Conservation (phyloP, 2,113 vertebrate genomes). For the Thalassarche chlororhynchos region DNA sequence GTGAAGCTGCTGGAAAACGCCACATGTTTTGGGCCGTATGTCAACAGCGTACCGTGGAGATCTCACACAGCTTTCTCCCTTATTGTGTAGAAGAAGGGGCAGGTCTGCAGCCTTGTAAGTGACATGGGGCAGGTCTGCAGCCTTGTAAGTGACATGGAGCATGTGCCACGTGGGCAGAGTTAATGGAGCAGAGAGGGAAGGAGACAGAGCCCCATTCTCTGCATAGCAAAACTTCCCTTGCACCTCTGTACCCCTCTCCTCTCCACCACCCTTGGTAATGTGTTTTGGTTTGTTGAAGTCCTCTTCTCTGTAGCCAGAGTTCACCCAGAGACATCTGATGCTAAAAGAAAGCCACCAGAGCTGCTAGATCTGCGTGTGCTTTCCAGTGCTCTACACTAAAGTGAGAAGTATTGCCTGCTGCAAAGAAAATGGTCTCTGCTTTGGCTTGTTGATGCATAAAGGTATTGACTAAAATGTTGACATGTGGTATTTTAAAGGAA, state of each 20-base stretch:
- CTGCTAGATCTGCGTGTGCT: neutral
- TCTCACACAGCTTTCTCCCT: neutral
- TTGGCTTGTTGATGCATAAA: neutral
- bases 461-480: neutral
- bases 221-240: neutral
- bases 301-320: neutral
- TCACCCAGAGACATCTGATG: neutral
- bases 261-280: neutral
- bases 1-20: neutral
- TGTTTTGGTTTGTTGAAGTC: neutral
- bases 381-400: neutral
- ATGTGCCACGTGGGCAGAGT: neutral
- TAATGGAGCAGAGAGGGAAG: neutral
- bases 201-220: neutral
- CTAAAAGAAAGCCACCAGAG: neutral
- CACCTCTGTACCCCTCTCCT: neutral
- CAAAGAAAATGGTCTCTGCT: neutral
- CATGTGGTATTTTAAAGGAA: neutral
- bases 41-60: neutral
- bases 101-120: neutral
- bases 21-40: neutral
- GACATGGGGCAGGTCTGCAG: neutral
- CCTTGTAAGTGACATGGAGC: neutral
- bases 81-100: neutral
- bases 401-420: neutral